Conservation (phyloP, 2,113 vertebrate genomes). For the Uropsilus gracilis region DNA sequence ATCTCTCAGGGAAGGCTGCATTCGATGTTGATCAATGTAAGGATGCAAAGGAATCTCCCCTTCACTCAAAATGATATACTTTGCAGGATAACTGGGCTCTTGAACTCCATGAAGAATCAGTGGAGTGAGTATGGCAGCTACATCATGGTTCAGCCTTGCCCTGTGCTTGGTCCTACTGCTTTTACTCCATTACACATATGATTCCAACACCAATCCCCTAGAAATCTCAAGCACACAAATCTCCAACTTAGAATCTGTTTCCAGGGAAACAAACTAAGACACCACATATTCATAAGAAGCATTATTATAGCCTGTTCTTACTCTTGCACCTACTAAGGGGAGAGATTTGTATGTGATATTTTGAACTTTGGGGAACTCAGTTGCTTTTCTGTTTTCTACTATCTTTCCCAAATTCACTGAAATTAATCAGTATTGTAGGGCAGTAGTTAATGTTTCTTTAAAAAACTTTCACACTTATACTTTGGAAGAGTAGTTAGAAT, state of each 20-base stretch:
- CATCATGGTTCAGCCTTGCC: neutral
- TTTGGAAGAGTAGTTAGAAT: neutral
- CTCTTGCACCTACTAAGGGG: no score
- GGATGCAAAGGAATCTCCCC: neutral
- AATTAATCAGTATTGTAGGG: conserved; percentile 19
- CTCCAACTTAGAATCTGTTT: neutral
- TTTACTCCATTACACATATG: neutral
- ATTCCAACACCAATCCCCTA: neutral
- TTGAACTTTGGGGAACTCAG: neutral
- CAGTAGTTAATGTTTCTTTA: neutral
- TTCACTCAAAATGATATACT: neutral
- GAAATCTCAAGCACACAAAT: neutral
- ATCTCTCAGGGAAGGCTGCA: neutral
- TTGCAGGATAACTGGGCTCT: neutral
- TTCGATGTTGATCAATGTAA: neutral
- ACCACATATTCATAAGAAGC: neutral
- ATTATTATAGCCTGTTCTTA: neutral
- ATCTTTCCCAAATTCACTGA: neutral
- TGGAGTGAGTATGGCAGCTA: neutral
- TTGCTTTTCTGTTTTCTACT: neutral
- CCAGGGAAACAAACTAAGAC: neutral
- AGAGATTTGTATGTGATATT: neutral
- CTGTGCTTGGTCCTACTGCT: neutral
- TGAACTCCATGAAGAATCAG: neutral
- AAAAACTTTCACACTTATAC: neutral